Evolutionary conservation across 2,888 invertebrate species (phyloP).

Genomic region (Orthosia gracilis): DNA sequence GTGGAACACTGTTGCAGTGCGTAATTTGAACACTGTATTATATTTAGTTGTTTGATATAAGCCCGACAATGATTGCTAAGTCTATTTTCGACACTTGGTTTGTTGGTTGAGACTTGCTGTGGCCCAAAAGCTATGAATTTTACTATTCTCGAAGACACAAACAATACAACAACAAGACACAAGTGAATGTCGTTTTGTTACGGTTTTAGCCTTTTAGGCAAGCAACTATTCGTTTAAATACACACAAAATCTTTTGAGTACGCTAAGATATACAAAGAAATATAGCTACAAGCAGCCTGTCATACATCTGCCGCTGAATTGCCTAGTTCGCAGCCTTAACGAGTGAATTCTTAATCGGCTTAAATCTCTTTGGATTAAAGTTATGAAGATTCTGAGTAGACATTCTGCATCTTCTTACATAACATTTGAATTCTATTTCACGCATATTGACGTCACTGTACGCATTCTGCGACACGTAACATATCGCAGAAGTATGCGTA

Average conservation of each 20-base stretch:
- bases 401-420: neutral
- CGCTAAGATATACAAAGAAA: too few relatives aligned
- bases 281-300: too few relatives aligned
- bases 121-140: neutral
- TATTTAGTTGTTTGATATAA: neutral
- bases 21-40: neutral
- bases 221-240: neutral
- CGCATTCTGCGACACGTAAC: conserved; percentile 14
- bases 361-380: neutral
- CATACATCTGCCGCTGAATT: too few relatives aligned
- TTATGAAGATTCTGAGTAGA: neutral
- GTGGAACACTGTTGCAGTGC: neutral
- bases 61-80: neutral
- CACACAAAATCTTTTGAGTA: neutral
- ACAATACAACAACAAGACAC: too few relatives aligned
- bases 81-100: too few relatives aligned
- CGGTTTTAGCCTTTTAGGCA: neutral
- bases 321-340: too few relatives aligned
- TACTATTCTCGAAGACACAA: neutral
- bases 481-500: conserved; percentile 33
- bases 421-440: neutral
- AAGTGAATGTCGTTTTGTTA: neutral
- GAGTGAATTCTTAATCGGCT: too few relatives aligned
- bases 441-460: neutral
- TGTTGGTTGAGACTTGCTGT: neutral